Base-by-base conservation (phyloP, 53 echinoderm and acorn worm species). In the Luidia sarsii region DNA sequence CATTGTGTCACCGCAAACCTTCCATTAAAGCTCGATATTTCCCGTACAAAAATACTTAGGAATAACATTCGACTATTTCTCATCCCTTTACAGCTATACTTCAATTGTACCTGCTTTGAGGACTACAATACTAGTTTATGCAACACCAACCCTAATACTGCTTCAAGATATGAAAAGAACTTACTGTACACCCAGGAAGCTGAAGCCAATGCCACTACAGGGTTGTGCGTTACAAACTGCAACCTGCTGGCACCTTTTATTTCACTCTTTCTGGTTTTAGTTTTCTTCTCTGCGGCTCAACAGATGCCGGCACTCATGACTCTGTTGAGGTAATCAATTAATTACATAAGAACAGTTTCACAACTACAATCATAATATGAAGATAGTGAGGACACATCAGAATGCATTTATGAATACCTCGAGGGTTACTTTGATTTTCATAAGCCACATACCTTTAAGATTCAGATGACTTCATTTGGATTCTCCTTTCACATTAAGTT, bases 281-380 rank as follows among this genome's bases (percentile, higher is more conserved):
- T 80, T 3, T 64, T 80, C 36, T 33, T 64, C 33, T 64, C 80
- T 9, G 39, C 80, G 1, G 29, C 50, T 1, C 45, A 50, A 20
- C 80, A 80, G 36, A 65, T 80, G 64, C 80, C 80, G 34, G 80
- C 56, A 6, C 64, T 80, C 0, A 64, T 65, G 48, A 52, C 65
- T 5, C 2, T 80, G 20, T 27, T 80, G 30, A 64, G 80, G 80
- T 80, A 51, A 46, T 61, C 7, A n/a, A n/a, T n/a, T n/a, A n/a
- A n/a, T n/a, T n/a, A n/a, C n/a, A n/a, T n/a, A n/a, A n/a, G n/a
- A n/a, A n/a, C n/a, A n/a, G n/a, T n/a, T n/a, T n/a, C n/a, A n/a
- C n/a, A n/a, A n/a, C n/a, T n/a, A n/a, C n/a, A n/a, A n/a, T n/a
- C n/a, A n/a, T n/a, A n/a, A n/a, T n/a, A n/a, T n/a, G n/a, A n/a